Conservation (phyloP, 2,888 invertebrate genomes). For the Malthinus flaveolus region DNA sequence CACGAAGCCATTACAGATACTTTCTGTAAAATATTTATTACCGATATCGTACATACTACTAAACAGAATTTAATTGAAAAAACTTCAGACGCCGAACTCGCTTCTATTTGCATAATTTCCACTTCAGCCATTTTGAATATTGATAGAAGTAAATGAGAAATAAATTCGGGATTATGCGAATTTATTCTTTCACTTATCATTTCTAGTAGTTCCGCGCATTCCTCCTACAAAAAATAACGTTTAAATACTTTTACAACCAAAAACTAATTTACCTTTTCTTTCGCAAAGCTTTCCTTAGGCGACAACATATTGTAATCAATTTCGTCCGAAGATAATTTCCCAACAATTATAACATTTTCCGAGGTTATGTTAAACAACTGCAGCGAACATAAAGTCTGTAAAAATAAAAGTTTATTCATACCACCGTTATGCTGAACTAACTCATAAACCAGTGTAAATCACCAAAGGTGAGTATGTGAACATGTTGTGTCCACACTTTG, state of each 20-base stretch:
- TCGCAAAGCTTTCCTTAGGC: conserved; percentile 67
- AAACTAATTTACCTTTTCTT: conserved; percentile 68
- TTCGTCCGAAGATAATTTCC: conserved; percentile 70
- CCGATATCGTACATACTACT: conserved; percentile 34
- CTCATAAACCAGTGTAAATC: no score
- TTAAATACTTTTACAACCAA: conserved; percentile 13
- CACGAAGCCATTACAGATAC: conserved; percentile 42
- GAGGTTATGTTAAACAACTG: conserved; percentile 84
- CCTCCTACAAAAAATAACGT: conserved; percentile 67
- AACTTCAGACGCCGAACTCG: conserved; percentile 55
- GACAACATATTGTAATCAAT: conserved; percentile 65
- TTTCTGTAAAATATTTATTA: conserved; percentile 37
- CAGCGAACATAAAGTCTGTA: conserved; percentile 82
- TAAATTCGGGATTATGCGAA: conserved; percentile 80
- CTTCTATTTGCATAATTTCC: conserved; percentile 79
- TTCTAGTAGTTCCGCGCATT: conserved; percentile 81
- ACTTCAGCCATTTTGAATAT: conserved; percentile 93
- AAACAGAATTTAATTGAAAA: conserved; percentile 27
- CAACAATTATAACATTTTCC: conserved; percentile 86
- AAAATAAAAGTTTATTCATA: conserved; percentile 37
- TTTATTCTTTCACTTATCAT: conserved; percentile 84
- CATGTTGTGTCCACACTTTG: no score
- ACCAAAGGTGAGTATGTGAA: conserved; percentile 11
- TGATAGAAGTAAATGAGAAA: conserved; percentile 83
- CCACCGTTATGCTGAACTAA: no score